These are phyloP conservation scores for Neosilurus mollespiculum DNA, from an alignment of 2,797 vertebrate species.

Conservation along the genomic window DNA sequence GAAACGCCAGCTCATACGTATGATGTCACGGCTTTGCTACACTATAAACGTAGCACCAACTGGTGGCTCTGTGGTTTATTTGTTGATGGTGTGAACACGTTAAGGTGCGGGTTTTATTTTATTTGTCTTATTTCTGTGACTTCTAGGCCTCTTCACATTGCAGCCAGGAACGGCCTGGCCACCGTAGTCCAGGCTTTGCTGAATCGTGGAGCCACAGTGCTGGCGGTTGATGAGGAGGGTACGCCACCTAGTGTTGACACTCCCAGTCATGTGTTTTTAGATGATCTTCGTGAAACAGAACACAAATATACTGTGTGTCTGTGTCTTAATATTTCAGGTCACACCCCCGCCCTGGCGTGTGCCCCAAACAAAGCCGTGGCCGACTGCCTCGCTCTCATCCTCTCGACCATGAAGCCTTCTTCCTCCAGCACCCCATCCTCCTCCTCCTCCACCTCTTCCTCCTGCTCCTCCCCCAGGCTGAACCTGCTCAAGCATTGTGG, in stretches of 20 bases:
- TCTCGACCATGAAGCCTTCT: constrained; percentile 99
- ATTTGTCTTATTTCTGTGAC: not conserved
- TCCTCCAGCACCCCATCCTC: constrained; percentile 68
- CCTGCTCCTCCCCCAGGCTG: constrained; percentile 75
- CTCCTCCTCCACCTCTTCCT: constrained; percentile 37
- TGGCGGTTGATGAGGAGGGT: constrained; percentile 98
- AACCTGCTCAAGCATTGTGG: constrained; percentile 94
- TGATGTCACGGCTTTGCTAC: too few species aligned
- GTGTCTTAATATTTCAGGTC: constrained; percentile 73
- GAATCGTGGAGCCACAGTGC: constrained; percentile 92
- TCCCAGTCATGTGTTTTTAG: not conserved
- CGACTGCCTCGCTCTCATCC: constrained; percentile 95
- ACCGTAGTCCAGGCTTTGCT: constrained; percentile 94
- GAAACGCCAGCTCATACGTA: too few species aligned
- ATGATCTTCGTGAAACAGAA: too few species aligned
- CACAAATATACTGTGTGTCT: not conserved
- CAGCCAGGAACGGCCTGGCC: constrained; percentile 92
- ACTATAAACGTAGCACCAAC: too few species aligned
- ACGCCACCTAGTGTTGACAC: constrained; percentile 36
- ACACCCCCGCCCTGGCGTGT: constrained; percentile 94
- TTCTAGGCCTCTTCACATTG: constrained; percentile 93
- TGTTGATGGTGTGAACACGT: too few species aligned
- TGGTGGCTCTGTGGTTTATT: too few species aligned
- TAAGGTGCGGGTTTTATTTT: too few species aligned
- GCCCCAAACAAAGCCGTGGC: constrained; percentile 98